Evolutionary conservation across 30 jellyfish, hydroid and myxozoan species (phyloP), one percentile per base, ranked within the genome.

Genomic region (Aurelia aurita complex sp. Pacific): DNA sequence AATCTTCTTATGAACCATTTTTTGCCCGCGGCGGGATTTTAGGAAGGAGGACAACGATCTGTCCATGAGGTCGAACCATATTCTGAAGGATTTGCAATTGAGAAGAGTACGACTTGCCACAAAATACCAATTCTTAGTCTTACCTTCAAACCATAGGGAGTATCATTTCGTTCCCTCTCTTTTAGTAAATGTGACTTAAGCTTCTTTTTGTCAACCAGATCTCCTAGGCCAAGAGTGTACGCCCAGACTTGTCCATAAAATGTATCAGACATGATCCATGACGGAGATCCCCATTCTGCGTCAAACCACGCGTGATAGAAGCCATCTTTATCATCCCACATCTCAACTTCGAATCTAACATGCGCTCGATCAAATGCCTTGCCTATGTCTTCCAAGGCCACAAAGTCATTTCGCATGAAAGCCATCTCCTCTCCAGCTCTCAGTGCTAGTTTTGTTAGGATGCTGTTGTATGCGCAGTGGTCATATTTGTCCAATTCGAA

Each of bases 281-380:
- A 73, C 8, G 99, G 97, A 4, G 99, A 89, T 5, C 99, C 99
- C 97, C 97, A 94, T 52, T 94, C 99, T 23, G 93, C 97, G 69
- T 94, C 99, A 59, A 94, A 94, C 99, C 99, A 94, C 5, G 99
- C 97, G 64, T 94, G 99, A 69, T 94, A 94, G 81, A 94, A 94
- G 1, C 89, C 95, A 54, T 88, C 90, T 65, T 81, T 89, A 32
- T 94, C 97, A 69, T 94, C 97, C 99, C 99, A 94, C 99, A 94
- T 94, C 87, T 94, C 99, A 35, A 94, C 85, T 43, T 94, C 99
- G 16, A 94, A 73, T 60, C 88, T 88, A 52, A 90, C 73, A n/a
- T 77, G 88, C 14, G 97, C 99, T 85, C 94, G 74, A 36, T 85
- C 96, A 52, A 76, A 88, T 33, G 97, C 97, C 60, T 35, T 69